Evolutionary conservation across 2,113 vertebrate genomes (phyloP).

Genomic region (Lichenostomus cassidix): DNA sequence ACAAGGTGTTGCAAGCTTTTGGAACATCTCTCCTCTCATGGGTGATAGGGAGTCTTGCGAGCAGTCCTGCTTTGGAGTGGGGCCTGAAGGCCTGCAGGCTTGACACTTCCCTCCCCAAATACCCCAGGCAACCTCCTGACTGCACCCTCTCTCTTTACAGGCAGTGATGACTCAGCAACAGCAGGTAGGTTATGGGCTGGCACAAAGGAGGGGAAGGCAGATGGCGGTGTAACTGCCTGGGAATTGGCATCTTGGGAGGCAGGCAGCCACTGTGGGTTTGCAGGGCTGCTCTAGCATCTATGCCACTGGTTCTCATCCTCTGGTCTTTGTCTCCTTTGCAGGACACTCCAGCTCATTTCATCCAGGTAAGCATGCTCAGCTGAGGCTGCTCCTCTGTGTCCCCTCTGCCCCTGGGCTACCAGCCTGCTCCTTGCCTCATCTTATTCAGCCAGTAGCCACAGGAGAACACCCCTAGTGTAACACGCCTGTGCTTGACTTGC

Average conservation of each 20-base stretch:
- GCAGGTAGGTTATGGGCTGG: not conserved
- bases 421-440: not conserved
- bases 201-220: fast-evolving
- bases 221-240: fast-evolving
- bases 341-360: conserved; percentile 26
- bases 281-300: not conserved
- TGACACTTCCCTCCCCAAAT: not conserved
- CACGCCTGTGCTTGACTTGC: not conserved
- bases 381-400: fast-evolving
- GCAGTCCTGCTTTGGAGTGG: not conserved
- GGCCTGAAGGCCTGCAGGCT: not conserved
- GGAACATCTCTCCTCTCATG: not conserved
- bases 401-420: not conserved
- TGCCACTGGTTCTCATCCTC: not conserved
- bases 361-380: not conserved
- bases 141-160: not conserved
- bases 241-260: fast-evolving
- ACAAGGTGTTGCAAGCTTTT: not conserved
- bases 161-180: not conserved
- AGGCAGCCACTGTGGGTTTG: fast-evolving
- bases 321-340: not conserved
- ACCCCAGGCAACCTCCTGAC: not conserved
- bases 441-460: fast-evolving
- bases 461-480: not conserved
- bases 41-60: not conserved